Conservation (phyloP, 23 tunicate genomes). For the Styela plicata region DNA sequence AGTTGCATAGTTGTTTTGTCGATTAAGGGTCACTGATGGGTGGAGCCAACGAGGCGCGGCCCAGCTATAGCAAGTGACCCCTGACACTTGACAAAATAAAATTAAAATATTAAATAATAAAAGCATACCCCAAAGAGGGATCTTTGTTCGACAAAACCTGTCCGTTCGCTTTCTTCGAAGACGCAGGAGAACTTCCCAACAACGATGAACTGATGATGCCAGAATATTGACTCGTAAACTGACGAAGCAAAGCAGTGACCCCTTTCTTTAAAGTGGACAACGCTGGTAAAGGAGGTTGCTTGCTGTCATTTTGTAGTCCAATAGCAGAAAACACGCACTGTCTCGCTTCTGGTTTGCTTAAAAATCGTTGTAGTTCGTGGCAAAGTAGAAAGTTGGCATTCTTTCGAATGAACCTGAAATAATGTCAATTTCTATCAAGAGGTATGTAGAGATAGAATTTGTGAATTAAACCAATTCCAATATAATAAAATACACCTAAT, state of each 20-base stretch:
- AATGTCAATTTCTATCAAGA: too few species aligned
- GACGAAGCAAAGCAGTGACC: conserved; percentile 37
- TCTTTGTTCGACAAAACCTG: background rate
- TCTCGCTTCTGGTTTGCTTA: conserved; percentile 29
- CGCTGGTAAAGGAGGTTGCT: conserved; percentile 32
- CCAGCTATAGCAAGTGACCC: too few species aligned
- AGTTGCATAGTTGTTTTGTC: too few species aligned
- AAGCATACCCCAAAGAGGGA: too few species aligned
- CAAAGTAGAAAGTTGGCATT: conserved; percentile 64
- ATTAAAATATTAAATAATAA: too few species aligned
- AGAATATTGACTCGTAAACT: conserved; percentile 23
- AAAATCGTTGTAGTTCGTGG: conserved; percentile 45
- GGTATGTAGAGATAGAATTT: too few species aligned
- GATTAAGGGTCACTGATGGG: too few species aligned
- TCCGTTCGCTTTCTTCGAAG: background rate
- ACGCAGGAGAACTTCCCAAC: background rate
- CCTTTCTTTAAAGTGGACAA: conserved; percentile 52
- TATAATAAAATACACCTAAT: too few species aligned
- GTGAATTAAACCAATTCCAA: too few species aligned
- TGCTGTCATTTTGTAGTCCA: conserved; percentile 8
- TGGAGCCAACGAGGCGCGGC: too few species aligned
- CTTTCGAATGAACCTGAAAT: conserved; percentile 34
- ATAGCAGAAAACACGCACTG: conserved; percentile 30
- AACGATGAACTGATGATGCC: conserved; percentile 11
- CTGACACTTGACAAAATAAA: too few species aligned